phyloP scores from a whole-genome alignment of 2,888 invertebrate genomes.

The Acrobasis suavella region DNA sequence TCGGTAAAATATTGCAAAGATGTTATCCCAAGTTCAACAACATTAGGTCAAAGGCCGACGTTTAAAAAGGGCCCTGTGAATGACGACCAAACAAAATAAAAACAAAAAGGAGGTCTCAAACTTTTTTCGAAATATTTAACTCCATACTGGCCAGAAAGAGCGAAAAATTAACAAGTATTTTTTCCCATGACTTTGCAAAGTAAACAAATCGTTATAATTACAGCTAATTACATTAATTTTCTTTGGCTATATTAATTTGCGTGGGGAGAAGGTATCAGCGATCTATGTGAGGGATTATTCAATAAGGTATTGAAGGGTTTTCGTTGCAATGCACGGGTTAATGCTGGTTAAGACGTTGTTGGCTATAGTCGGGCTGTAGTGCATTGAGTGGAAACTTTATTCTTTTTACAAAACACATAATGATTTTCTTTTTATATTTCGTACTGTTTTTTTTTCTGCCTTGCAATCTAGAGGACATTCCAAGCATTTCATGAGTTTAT shows the following conservation, averaged over 20 bases:
- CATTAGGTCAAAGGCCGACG: constrained; percentile 8
- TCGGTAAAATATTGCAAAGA: constrained; percentile 9
- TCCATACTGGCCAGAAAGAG: constrained; percentile 12
- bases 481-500: too few relatives aligned
- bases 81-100: not conserved
- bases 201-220: constrained; percentile 36
- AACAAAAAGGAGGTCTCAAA: not conserved
- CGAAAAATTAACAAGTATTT: constrained; percentile 5
- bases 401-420: too few relatives aligned
- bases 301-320: constrained; percentile 66
- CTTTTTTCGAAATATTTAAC: constrained; percentile 3
- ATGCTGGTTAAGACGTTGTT: constrained; percentile 29
- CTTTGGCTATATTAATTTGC: constrained; percentile 69
- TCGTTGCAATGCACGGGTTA: constrained; percentile 42
- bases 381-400: not conserved
- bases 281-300: constrained; percentile 54
- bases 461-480: not conserved
- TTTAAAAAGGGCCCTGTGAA: not conserved
- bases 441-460: too few relatives aligned
- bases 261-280: constrained; percentile 38
- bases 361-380: constrained; percentile 5
- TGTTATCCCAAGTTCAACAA: constrained; percentile 14
- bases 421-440: too few relatives aligned
- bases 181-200: constrained; percentile 16
- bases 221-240: constrained; percentile 68